Evolutionary conservation across 2,888 invertebrate genomes (phyloP).

Genomic region (Nomada ruficornis): DNA sequence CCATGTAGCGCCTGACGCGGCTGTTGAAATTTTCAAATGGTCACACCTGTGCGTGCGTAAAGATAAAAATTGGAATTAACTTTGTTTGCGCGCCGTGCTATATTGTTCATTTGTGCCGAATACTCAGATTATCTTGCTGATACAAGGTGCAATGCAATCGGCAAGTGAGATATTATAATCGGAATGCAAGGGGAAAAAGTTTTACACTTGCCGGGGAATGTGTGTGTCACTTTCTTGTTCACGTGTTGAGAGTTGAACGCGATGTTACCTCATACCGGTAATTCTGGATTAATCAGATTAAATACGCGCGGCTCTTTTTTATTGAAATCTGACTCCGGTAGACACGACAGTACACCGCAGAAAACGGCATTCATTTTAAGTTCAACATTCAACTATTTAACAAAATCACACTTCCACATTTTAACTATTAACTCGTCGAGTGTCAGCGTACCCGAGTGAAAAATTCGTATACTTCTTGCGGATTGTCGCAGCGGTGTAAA

Average conservation of each 20-base stretch:
- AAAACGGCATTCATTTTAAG: too few relatives aligned
- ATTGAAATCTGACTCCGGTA: too few relatives aligned
- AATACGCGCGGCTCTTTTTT: too few relatives aligned
- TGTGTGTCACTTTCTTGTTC: too few relatives aligned
- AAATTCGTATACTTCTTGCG: neutral
- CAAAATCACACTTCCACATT: too few relatives aligned
- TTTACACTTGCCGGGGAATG: neutral
- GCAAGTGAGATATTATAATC: neutral
- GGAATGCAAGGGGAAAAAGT: neutral
- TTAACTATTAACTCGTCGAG: too few relatives aligned
- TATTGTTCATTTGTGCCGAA: neutral
- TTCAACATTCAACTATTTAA: too few relatives aligned
- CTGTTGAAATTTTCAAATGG: neutral
- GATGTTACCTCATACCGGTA: too few relatives aligned
- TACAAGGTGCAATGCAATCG: neutral
- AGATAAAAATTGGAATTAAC: neutral
- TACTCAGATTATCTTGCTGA: neutral
- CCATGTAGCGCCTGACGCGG: neutral
- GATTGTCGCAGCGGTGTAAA: constrained; percentile 1
- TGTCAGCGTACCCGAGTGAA: neutral
- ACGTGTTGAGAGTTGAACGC: too few relatives aligned
- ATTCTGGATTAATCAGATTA: too few relatives aligned
- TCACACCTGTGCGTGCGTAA: neutral
- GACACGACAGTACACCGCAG: too few relatives aligned
- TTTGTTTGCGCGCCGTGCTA: neutral